Base-by-base conservation (phyloP, 2,888 invertebrate species). In the Drosophila hamatofila region DNA sequence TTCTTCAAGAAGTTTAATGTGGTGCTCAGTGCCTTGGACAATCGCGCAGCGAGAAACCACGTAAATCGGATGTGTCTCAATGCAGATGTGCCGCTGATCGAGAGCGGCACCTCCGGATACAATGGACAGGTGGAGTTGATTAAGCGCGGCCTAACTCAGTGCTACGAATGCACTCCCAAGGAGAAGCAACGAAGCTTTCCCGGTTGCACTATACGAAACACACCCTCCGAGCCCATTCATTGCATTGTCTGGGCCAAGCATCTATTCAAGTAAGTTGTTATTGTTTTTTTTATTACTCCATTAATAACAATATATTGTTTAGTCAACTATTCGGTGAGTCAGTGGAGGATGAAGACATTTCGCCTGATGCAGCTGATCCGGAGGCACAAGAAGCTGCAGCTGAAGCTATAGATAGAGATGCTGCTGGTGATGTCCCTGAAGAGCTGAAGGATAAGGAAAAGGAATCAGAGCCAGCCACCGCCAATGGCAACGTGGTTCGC, bases 161-260 rank as follows among this genome's bases (percentile, higher is more conserved):
- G 99, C 92, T 99, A 99, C 88, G 99, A 99, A 92, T 99, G 99
- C 92, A 96, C 96, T 60, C 97, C 98, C 0, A 98, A 98, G 93
- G 96, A 97, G 9, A 94, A 96, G 21, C 97, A 98, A 91, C 98
- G 98, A 92, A 96, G 97, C 8, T 99, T 96, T 93, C 99, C 99
- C 0, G 98, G 99, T 0, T 99, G 99, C 92, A 99, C 99, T 2
- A 99, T 99, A 81, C 95, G 99, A 46, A 99, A 99, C 92, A 99
- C 99, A 0, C 99, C 99, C 0, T 99, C 98, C 0, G 99, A 99
- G 92, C 98, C 98, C 0, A 98, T 99, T 82, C 99, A 99, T 93
- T 99, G 99, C 92, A 98, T 99, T 81, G 99, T 99, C 23, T 99
- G 99, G 99, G 97, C 98, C 0, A 99, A 99, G 93, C 98, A 99